Evolutionary conservation across 2,888 invertebrate genomes (phyloP).

Genomic region (Pasiphila rectangulata): DNA sequence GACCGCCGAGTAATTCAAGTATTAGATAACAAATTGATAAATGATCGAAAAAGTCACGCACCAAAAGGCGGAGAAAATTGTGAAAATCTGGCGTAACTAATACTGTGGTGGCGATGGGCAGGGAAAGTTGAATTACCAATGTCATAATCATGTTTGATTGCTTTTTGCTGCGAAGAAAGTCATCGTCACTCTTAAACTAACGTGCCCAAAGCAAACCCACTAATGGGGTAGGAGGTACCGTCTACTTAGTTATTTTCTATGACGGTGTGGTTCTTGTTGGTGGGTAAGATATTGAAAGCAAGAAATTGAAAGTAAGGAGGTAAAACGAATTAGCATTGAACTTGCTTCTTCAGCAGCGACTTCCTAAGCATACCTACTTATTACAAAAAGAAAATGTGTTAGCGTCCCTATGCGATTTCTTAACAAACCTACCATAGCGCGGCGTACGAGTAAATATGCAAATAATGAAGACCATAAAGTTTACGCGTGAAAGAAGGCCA

Average conservation of each 20-base stretch:
- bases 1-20: slow-evolving; percentile 22
- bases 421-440: too few species aligned
- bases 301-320: too few species aligned
- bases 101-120: slow-evolving; percentile 42
- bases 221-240: slow-evolving; percentile 1
- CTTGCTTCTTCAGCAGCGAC: too few species aligned
- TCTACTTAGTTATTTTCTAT: slow-evolving; percentile 3
- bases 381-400: too few species aligned
- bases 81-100: slow-evolving; percentile 66
- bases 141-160: slow-evolving; percentile 38
- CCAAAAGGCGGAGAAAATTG: slow-evolving; percentile 59
- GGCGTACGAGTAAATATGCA: too few species aligned
- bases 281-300: too few species aligned
- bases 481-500: too few species aligned
- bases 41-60: slow-evolving; percentile 54
- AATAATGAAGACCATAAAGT: too few species aligned
- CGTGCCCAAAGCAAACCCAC: slow-evolving; percentile 10
- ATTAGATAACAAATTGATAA: slow-evolving; percentile 34
- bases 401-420: too few species aligned
- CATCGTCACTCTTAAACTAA: slow-evolving; percentile 33
- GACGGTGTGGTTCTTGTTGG: too few species aligned
- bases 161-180: slow-evolving; percentile 38
- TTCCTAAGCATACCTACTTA: too few species aligned
- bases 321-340: too few species aligned
- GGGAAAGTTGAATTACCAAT: slow-evolving; percentile 47